Evolutionary conservation across 2,888 invertebrate species (phyloP), one percentile per base, ranked within the genome.

Genomic region (Caenorhabditis sp.): DNA sequence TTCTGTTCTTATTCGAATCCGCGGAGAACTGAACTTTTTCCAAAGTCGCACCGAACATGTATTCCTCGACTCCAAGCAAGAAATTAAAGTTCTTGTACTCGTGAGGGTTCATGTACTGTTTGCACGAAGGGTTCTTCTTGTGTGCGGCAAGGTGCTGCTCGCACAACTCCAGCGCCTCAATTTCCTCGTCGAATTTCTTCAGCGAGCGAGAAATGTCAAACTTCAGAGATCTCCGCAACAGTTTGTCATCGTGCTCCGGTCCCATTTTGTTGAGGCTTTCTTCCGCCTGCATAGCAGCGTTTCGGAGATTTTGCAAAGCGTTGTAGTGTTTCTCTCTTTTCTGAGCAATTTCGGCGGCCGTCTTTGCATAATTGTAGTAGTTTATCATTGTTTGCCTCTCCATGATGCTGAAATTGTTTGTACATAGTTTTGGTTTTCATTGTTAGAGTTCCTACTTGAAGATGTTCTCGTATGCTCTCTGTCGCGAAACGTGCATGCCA

Each of bases 21-120:
- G 20, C 9, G 0, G 58, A 43, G 24, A 70, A 58, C 46, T 76
- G 76, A 3, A 76, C 43, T 17, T 63, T 66, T 45, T 78, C 65
- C 39, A 78, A 27, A 9, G 32, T 45, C 3, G 73, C 63, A 15
- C 78, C 78, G 41, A 26, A 43, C 7, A 61, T 30, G 2, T 48
- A 46, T 27, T 78, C 71, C n/a, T 76, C 76, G n/a, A 39, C 45
- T 6, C 50, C 76, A 2, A 76, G 35, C 6, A 30, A 24, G 39
- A 58, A 56, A 17, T 76, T 70, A 41, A 30, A 71, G 11, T 53
- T 26, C 2, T 27, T n/a, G 27, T 20, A 71, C 27, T 76, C 70
- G 6, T 17, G n/a, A 5, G 76, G 58, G n/a, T 35, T 26, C 63
- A 76, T 70, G n/a, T 30, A 52, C 9, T 70, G 70, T 30, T 63